Evolutionary conservation across 2,113 vertebrate species (phyloP).

Genomic region (Morphnarchus princeps): DNA sequence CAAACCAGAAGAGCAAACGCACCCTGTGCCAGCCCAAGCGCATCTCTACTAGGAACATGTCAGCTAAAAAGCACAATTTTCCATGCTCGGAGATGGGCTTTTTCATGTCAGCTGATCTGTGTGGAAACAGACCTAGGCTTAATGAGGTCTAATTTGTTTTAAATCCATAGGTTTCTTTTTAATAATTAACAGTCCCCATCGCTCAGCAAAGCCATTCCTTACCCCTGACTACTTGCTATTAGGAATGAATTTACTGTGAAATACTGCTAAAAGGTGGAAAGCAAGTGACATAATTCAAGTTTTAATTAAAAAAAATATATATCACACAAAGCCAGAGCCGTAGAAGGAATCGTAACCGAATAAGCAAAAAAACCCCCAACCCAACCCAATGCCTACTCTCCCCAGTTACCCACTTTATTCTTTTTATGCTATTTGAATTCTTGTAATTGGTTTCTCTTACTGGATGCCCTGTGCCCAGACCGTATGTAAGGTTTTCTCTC

Average conservation of each 20-base stretch:
- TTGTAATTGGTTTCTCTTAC: conserved; percentile 8
- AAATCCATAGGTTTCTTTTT: conserved; percentile 56
- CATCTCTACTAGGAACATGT: accelerated
- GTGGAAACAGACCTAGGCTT: conserved; percentile 7
- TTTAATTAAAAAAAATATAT: conserved; percentile 58
- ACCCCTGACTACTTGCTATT: conserved; percentile 44
- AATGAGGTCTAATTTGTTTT: conserved; percentile 61
- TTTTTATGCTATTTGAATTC: conserved; percentile 17
- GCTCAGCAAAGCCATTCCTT: conserved; percentile 47
- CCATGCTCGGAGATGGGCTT: neutral
- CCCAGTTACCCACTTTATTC: neutral
- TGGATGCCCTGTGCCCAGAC: neutral
- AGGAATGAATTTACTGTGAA: conserved; percentile 55
- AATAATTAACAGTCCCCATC: conserved; percentile 53
- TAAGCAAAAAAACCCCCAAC: neutral
- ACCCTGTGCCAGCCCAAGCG: neutral
- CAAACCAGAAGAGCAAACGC: neutral
- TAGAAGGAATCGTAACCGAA: neutral
- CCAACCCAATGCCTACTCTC: neutral
- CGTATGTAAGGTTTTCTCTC: neutral
- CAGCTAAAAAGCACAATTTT: neutral
- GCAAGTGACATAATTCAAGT: conserved; percentile 46
- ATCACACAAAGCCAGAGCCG: conserved; percentile 6
- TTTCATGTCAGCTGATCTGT: neutral
- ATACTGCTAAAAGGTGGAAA: conserved; percentile 56